Base-by-base conservation (phyloP, 2,113 vertebrate genomes). In the Narcine bancroftii region DNA sequence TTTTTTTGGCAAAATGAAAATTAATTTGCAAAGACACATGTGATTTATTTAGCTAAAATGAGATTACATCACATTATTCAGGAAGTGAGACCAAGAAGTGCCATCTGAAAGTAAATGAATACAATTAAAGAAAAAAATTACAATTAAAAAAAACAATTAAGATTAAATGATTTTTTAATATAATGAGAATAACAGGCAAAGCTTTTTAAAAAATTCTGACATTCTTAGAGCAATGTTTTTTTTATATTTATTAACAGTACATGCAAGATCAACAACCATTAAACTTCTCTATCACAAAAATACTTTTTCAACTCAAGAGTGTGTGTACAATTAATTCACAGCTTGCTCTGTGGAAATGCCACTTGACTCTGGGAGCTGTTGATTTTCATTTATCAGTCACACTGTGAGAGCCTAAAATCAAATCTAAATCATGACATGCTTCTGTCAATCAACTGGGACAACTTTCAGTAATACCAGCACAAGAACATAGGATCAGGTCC, bases 301-400 rank as follows among this genome's bases (percentile, higher is more conserved):
- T n/a, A 56, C 15, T 29, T 60, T 85, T 50, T 85, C 81, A 85
- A 60, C 53, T n/a, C 29, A 5, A n/a, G 36, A 60, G 15, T 60
- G 53, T 36, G 33, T 36, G 2, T n/a, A 6, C 36, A 87, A 33
- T 87, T 60, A 60, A 60, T 87, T 63, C 53, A 87, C 53, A 87
- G 53, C 53, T 60, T 60, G 53, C 53, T 60, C 29, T 7, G 53
- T 60, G 50, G 79, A 83, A 83, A 29, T n/a, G 45, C 47, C 53
- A 53, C 79, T 83, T 83, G 79, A 83, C 24, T 83, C 45, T 83
- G 79, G 79, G 50, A 83, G 47, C 79, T 83, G 79, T 33, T 26
- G 26, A 83, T 29, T 87, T 50, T 63, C 53, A 87, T 56, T 87
- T 87, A 36, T 63, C 81, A 87, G 15, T 63, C 33, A 1, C 81